Evolutionary conservation across 2,113 vertebrate species (phyloP).

Genomic region (Clarias macrocephalus): DNA sequence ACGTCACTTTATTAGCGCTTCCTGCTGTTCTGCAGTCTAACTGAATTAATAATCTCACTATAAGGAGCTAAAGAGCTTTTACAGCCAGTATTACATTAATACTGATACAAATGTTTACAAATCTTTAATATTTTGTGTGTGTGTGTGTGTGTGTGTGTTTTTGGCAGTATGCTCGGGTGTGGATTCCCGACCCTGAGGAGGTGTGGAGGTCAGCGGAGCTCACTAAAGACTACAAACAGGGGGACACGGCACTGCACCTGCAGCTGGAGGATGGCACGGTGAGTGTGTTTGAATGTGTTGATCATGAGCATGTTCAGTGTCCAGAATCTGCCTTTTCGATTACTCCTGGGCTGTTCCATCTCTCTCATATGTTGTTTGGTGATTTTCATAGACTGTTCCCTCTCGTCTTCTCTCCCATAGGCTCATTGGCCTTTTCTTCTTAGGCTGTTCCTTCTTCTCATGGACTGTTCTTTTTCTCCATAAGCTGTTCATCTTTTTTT

Average conservation of each 20-base stretch:
- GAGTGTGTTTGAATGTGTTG: constrained; percentile 36
- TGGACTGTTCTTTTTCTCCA: not conserved
- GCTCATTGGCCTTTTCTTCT: not conserved
- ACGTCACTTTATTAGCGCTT: not conserved
- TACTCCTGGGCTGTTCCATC: not conserved
- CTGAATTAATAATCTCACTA: not conserved
- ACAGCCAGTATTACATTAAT: not conserved
- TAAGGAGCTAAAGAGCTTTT: not conserved
- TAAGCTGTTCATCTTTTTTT: not conserved
- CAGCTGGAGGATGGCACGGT: constrained; percentile 91
- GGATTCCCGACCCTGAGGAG: constrained; percentile 94
- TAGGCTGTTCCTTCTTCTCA: not conserved
- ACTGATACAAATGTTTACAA: no score
- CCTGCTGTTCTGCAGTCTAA: not conserved
- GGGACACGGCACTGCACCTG: constrained; percentile 84
- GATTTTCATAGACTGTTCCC: not conserved
- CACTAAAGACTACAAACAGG: constrained; percentile 88
- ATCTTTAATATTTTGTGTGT: no score
- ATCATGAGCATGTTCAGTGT: not conserved
- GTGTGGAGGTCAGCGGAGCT: constrained; percentile 98
- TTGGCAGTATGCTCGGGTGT: constrained; percentile 88
- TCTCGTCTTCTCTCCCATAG: not conserved
- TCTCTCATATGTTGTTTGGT: not conserved
- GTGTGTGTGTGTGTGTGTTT: constrained; percentile 19
- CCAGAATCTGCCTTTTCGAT: not conserved